Evolutionary conservation across 2,797 vertebrate genomes (phyloP), one percentile per base, ranked within the genome.

Genomic region (Falco cherrug): DNA sequence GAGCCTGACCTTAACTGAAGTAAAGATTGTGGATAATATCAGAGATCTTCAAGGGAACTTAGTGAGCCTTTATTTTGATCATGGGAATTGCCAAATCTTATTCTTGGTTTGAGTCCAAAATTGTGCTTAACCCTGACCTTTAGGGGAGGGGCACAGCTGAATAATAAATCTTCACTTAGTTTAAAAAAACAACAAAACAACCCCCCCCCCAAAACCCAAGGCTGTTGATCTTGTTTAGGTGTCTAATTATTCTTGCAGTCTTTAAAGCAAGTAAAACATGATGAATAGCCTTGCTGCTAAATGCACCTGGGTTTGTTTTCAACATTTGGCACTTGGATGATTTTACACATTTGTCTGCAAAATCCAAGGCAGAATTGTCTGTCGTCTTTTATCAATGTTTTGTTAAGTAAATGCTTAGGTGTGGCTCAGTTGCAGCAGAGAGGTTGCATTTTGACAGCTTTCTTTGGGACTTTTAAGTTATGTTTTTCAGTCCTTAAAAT

Each of bases 151-250:
- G 8, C 14, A 41, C 25, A 29, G 41, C 16, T 78, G 41, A 80
- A 37, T 75, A 88, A 51, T 26, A 68, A 57, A 26, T 85, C 9
- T 54, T 43, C 9, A 15, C 28, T 57, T 73, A 35, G 16, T 56
- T 83, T 8, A 28, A 37, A 47, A 57, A 41, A 21, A 8, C 3
- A 43, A 19, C 15, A n/a, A 3, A 5, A 41, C 39, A 70, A 41
- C 29, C 9, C 25, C 24, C 57, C n/a, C 12, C 2, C 10, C 65
- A 60, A 93, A 73, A 16, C 0, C 1, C 0, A 1, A 77, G 33
- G 31, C 68, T 80, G 80, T 80, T 83, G 51, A 19, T 74, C 70
- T 70, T 78, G 16, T 71, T 84, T 53, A 80, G 24, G 35, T 79
- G 43, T 75, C 68, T 85, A 59, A 63, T 89, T 84, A 28, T 80